Evolutionary conservation across 2,113 vertebrate species (phyloP).

Genomic region (Anser brachyrhynchus): DNA sequence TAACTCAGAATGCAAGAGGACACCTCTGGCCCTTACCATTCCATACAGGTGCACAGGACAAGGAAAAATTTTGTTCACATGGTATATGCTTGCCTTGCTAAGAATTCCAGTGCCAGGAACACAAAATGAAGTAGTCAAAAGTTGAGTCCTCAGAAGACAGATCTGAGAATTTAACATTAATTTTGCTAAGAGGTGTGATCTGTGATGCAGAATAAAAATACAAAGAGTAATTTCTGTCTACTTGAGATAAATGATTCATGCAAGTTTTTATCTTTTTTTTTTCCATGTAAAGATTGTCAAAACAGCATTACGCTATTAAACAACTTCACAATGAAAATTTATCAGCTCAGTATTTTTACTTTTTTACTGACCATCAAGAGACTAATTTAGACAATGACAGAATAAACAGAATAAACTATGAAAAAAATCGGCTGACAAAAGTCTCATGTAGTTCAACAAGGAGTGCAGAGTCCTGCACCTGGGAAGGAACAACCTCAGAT

Average conservation of each 20-base stretch:
- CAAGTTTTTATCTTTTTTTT: background rate
- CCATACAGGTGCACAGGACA: background rate
- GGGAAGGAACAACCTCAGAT: too few relatives aligned
- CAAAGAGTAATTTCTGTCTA: background rate
- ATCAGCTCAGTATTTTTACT: background rate
- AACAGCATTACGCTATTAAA: background rate
- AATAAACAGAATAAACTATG: background rate
- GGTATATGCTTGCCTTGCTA: background rate
- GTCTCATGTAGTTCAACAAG: background rate
- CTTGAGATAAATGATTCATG: background rate
- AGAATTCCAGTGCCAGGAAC: background rate
- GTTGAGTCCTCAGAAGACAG: background rate
- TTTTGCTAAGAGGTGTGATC: background rate
- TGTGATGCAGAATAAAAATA: background rate
- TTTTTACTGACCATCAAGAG: background rate
- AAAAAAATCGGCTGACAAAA: background rate
- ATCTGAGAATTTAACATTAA: background rate
- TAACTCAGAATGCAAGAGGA: background rate
- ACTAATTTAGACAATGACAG: background rate
- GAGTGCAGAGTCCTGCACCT: background rate
- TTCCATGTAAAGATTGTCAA: background rate
- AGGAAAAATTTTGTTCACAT: background rate
- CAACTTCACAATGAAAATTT: background rate
- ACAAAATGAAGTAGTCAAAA: background rate
- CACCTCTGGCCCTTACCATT: background rate